These are phyloP conservation scores for Platanista minor DNA, from an alignment of 2,113 vertebrate genomes.

Conservation along the genomic window DNA sequence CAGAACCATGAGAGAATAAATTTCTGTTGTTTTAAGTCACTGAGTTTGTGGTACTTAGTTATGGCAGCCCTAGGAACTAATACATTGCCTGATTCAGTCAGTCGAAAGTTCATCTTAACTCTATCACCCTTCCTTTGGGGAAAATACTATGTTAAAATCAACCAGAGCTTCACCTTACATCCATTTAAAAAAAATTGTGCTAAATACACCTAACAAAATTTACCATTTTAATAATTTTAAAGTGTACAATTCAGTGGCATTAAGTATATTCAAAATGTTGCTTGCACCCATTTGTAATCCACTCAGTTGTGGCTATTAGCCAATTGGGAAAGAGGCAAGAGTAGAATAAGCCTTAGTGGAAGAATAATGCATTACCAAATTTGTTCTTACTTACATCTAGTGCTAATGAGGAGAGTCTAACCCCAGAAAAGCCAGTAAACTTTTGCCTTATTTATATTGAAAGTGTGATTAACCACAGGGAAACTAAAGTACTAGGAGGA, in stretches of 20 bases:
- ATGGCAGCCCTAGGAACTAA: neutral
- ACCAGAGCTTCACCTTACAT: neutral
- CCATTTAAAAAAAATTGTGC: neutral
- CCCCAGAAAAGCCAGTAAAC: neutral
- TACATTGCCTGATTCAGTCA: neutral
- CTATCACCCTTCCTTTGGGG: neutral
- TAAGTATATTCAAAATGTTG: conserved; percentile 24
- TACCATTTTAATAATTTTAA: neutral
- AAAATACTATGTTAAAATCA: neutral
- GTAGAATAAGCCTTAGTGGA: neutral
- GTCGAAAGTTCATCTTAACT: neutral
- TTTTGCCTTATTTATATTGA: neutral
- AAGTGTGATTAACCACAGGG: conserved; percentile 28
- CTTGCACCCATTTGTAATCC: neutral
- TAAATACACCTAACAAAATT: neutral
- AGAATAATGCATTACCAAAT: neutral
- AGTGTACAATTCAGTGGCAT: neutral
- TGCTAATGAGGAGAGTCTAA: neutral
- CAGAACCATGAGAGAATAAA: neutral
- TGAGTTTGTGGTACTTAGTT: neutral
- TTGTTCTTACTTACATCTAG: neutral
- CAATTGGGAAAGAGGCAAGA: neutral
- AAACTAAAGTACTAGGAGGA: neutral
- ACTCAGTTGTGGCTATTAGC: conserved; percentile 6
- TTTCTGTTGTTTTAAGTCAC: neutral